Conservation (phyloP, 2,797 vertebrate genomes). For the Eurystomus glaucurus region DNA sequence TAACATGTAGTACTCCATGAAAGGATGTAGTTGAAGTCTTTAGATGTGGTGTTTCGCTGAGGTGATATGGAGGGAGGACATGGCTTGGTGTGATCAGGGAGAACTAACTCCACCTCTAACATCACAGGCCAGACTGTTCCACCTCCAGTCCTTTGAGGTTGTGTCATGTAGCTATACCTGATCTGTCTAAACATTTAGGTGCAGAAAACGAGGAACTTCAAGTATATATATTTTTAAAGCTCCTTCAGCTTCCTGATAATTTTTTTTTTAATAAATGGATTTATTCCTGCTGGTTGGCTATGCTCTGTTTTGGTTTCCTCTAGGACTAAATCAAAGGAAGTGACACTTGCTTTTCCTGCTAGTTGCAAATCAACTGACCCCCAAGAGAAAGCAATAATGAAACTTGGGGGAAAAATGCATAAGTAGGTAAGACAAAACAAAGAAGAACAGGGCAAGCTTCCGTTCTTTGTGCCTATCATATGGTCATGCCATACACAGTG, state of each 20-base stretch:
- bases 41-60: neutral
- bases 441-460: neutral
- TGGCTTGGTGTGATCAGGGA: neutral
- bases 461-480: neutral
- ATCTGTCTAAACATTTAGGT: neutral
- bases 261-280: neutral
- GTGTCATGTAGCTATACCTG: neutral
- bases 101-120: neutral
- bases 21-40: neutral
- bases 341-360: neutral
- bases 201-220: neutral
- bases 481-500: neutral
- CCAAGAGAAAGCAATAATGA: neutral
- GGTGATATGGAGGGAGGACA: neutral
- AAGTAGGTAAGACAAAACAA: neutral
- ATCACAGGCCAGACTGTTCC: neutral
- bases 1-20: neutral
- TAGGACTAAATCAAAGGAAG: constrained; percentile 5
- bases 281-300: neutral
- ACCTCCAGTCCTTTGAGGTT: neutral
- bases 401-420: neutral
- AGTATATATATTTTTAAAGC: neutral
- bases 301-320: neutral
- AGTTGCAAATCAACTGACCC: neutral
- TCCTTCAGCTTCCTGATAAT: neutral